Conservation (phyloP, 2,888 invertebrate genomes). For the Hyles lineata region DNA sequence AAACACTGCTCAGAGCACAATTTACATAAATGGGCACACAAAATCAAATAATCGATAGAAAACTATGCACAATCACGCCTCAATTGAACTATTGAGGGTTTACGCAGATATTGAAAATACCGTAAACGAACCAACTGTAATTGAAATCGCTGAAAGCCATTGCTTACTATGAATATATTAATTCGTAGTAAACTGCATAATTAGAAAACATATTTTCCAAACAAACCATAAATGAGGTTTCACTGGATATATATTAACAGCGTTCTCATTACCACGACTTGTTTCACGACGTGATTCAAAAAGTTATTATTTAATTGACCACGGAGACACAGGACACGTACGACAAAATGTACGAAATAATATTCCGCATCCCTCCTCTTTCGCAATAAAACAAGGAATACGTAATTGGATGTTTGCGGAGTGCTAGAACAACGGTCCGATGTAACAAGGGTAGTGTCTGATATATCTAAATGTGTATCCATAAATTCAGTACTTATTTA, state of each 20-base stretch:
- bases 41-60: constrained; percentile 5
- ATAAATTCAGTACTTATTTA: not conserved
- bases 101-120: not conserved
- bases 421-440: constrained; percentile 4
- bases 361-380: not conserved
- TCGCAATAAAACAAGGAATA: not conserved
- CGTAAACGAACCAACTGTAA: too few species aligned
- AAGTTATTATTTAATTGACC: constrained; percentile 2
- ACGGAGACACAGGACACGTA: too few species aligned
- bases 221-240: not conserved
- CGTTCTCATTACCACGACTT: not conserved
- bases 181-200: too few species aligned
- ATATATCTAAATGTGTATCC: not conserved
- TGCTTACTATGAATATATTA: not conserved
- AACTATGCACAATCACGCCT: not conserved
- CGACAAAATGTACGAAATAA: not conserved
- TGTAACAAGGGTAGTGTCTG: constrained; percentile 22
- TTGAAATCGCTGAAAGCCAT: not conserved
- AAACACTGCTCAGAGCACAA: too few species aligned
- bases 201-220: not conserved
- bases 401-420: constrained; percentile 27
- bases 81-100: not conserved
- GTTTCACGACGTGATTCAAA: not conserved
- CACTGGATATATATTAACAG: not conserved
- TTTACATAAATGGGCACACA: not conserved